These are phyloP conservation scores for Eupristina koningsbergeri DNA, from an alignment of 1,140 invertebrate species.

Conservation along the genomic window DNA sequence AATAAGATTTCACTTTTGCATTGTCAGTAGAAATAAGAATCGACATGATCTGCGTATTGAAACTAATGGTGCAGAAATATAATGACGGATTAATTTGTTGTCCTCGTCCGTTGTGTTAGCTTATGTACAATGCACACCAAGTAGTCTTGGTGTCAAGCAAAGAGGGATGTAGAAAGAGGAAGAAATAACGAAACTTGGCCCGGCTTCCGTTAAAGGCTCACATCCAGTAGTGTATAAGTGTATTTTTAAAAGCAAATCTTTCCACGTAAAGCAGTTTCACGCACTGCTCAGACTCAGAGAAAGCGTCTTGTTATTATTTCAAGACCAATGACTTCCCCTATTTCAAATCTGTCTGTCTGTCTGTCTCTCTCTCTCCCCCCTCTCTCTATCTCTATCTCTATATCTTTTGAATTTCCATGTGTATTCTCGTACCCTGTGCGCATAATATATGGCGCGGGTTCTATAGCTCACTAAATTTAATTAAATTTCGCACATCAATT, in stretches of 20 bases:
- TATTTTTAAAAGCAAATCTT: conserved; percentile 64
- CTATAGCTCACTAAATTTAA: background rate
- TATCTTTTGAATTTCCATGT: conserved; percentile 1
- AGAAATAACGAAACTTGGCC: conserved; percentile 46
- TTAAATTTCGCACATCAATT: background rate
- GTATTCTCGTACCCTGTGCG: background rate
- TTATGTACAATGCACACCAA: background rate
- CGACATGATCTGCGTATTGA: background rate
- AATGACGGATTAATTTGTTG: conserved; percentile 19
- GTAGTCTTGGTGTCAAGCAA: background rate
- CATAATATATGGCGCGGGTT: background rate
- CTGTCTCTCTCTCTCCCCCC: no score
- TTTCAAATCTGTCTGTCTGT: conserved; percentile 1
- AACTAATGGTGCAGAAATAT: conserved; percentile 5
- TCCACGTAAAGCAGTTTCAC: conserved; percentile 53
- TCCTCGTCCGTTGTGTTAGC: background rate
- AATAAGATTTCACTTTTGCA: no score
- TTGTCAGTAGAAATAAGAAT: no score
- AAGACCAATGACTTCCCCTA: conserved; percentile 36
- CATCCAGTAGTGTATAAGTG: conserved; percentile 47
- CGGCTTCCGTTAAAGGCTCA: conserved; percentile 53
- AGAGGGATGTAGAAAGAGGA: background rate
- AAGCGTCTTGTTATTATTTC: conserved; percentile 55
- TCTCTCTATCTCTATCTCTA: no score
- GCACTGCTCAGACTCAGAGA: conserved; percentile 13